These are phyloP conservation scores for Xanthia togata DNA, from an alignment of 2,888 invertebrate species.

Conservation along the genomic window DNA sequence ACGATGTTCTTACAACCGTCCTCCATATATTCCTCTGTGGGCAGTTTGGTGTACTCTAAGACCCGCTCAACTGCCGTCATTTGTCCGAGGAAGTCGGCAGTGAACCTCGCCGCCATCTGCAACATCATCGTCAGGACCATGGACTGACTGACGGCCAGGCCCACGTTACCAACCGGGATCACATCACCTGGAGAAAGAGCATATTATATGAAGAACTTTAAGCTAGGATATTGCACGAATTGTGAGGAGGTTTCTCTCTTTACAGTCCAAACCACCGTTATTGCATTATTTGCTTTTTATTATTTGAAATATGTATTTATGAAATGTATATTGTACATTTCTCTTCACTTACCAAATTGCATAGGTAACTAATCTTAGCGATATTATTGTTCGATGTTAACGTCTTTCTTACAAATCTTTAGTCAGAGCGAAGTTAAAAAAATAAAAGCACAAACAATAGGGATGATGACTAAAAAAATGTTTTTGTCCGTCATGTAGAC, in stretches of 20 bases:
- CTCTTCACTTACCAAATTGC: not conserved
- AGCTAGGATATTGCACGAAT: not conserved
- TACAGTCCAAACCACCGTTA: not conserved
- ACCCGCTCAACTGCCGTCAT: constrained; percentile 94
- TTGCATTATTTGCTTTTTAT: not conserved
- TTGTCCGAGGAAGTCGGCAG: constrained; percentile 92
- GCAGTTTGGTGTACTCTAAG: constrained; percentile 93
- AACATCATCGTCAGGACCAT: constrained; percentile 91
- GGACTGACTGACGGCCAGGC: constrained; percentile 92
- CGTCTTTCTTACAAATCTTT: not conserved
- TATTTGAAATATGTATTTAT: not conserved
- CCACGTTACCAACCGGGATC: constrained; percentile 90
- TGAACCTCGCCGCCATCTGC: constrained; percentile 95
- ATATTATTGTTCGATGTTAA: not conserved
- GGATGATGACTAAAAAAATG: too few species aligned
- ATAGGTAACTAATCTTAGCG: not conserved
- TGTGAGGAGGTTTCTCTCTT: not conserved
- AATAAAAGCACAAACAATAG: too few species aligned
- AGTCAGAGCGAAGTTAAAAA: not conserved
- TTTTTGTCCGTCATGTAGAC: too few species aligned
- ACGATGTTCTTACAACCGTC: constrained; percentile 77
- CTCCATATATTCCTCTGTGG: constrained; percentile 80
- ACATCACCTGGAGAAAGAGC: constrained; percentile 68
- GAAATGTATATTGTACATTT: not conserved
- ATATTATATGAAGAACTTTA: not conserved